These are phyloP conservation scores for Lasiurus cinereus DNA, from an alignment of 2,113 vertebrate species.

Conservation along the genomic window DNA sequence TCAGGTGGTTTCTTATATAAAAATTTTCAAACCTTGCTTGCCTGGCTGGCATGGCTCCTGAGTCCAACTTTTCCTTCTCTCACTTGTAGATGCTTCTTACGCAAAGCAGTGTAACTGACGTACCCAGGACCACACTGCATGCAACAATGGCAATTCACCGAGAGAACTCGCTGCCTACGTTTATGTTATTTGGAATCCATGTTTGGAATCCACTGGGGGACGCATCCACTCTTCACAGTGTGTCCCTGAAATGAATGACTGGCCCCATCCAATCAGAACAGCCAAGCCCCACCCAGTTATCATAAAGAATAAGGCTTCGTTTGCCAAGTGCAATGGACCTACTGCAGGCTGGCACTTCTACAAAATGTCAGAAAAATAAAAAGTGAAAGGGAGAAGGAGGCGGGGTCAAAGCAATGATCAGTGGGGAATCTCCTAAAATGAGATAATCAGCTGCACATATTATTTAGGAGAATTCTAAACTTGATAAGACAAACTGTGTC, in stretches of 20 bases:
- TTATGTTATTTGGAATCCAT: neutral
- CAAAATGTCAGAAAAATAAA: neutral
- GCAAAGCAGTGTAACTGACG: neutral
- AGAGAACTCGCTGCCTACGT: neutral
- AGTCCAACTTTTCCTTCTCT: neutral
- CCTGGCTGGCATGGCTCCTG: too few species aligned
- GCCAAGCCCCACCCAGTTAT: neutral
- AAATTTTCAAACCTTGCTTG: too few species aligned
- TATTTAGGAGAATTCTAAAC: neutral
- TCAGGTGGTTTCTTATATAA: too few species aligned
- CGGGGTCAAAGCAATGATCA: neutral
- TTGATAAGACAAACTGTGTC: conserved; percentile 31
- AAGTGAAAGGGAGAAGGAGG: neutral
- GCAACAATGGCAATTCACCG: neutral
- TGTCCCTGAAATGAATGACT: neutral
- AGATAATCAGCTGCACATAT: neutral
- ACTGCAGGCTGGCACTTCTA: neutral
- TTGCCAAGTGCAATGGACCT: neutral
- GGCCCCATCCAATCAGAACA: neutral
- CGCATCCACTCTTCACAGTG: neutral
- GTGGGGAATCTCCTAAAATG: neutral
- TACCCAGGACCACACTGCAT: neutral
- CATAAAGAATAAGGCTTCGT: neutral
- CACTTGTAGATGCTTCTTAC: neutral
- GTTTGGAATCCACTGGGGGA: neutral